phyloP scores from a whole-genome alignment of 2,888 invertebrate genomes.

The Oxyscelio sp. region DNA sequence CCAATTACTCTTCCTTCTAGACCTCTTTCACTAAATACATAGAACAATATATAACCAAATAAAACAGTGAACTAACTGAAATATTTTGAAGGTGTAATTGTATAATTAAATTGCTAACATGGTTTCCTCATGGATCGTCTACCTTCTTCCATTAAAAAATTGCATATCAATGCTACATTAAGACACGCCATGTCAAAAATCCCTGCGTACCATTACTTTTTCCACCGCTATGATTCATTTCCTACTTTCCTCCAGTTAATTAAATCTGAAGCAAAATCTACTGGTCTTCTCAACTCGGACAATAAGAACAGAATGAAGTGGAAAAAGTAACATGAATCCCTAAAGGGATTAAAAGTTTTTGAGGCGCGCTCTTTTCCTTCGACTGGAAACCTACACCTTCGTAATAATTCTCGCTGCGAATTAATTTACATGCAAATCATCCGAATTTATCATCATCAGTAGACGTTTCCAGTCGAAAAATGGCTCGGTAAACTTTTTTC shows the following conservation, averaged over 20 bases:
- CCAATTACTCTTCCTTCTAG: too few relatives aligned
- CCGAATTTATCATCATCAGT: constrained; percentile 21
- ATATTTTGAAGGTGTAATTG: too few relatives aligned
- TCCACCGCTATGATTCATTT: constrained; percentile 16
- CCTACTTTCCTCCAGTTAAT: constrained; percentile 43
- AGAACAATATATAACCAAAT: too few relatives aligned
- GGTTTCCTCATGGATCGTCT: too few relatives aligned
- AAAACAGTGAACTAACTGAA: too few relatives aligned
- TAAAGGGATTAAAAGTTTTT: constrained; percentile 47
- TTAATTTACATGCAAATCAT: constrained; percentile 42
- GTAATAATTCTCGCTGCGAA: constrained; percentile 9
- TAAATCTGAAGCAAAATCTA: constrained; percentile 40
- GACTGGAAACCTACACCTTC: constrained; percentile 2
- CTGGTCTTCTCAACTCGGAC: not conserved
- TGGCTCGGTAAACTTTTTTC: not conserved
- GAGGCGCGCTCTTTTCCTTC: not conserved
- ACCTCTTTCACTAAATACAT: too few relatives aligned
- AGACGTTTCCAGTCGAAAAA: not conserved
- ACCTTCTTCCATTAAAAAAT: too few relatives aligned
- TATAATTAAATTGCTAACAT: too few relatives aligned
- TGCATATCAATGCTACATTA: too few relatives aligned
- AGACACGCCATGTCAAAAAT: too few relatives aligned
- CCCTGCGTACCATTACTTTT: too few relatives aligned
- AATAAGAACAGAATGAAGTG: constrained; percentile 22
- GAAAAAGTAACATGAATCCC: constrained; percentile 32